Evolutionary conservation across 1,140 invertebrate genomes (phyloP).

Genomic region (Limonius californicus): DNA sequence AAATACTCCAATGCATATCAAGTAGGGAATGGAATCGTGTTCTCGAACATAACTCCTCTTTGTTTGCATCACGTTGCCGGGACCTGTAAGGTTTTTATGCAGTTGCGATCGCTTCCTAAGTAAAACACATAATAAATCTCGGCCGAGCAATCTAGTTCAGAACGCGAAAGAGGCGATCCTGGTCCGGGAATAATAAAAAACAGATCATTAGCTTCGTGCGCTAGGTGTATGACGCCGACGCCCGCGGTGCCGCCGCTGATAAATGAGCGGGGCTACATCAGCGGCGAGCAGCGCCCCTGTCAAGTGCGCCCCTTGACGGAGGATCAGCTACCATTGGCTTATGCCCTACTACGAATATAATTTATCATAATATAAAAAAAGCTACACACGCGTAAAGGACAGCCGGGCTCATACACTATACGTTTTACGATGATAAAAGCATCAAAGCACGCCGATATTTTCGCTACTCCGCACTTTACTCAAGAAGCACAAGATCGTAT

Average conservation of each 20-base stretch:
- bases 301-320: neutral
- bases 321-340: neutral
- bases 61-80: neutral
- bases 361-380: constrained; percentile 2
- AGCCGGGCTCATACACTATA: neutral
- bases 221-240: neutral
- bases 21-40: neutral
- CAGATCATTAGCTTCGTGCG: neutral
- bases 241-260: neutral
- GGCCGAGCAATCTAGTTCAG: neutral
- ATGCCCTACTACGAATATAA: neutral
- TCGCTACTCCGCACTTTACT: neutral
- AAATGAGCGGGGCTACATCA: neutral
- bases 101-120: neutral
- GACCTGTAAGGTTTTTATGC: neutral
- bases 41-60: neutral
- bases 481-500: too few relatives aligned
- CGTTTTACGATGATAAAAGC: neutral
- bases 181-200: neutral
- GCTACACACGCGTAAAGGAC: neutral
- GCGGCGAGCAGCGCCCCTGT: neutral
- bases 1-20: constrained; percentile 1
- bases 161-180: neutral
- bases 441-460: neutral
- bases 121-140: neutral